Conservation (phyloP, 2,797 vertebrate genomes). For the Salmo trutta region DNA sequence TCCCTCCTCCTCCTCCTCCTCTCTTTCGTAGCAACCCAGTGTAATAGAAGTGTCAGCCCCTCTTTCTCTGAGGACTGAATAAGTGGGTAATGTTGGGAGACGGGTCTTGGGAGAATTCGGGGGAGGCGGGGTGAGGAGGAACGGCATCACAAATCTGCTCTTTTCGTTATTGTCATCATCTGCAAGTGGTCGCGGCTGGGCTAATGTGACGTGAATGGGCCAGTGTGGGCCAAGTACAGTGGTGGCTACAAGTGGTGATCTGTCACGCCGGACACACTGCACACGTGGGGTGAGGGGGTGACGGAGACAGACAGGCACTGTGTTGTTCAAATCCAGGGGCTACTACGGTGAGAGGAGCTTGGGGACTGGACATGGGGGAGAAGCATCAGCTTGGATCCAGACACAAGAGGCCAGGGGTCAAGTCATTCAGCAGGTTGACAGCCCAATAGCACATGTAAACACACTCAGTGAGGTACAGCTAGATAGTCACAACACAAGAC, state of each 20-base stretch:
- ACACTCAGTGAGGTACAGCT: no score
- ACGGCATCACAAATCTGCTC: conserved; percentile 8
- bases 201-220: conserved; percentile 7
- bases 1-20: not conserved
- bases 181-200: not conserved
- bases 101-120: not conserved
- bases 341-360: not conserved
- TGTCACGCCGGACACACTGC: not conserved
- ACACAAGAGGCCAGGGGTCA: no score
- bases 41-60: conserved; percentile 20
- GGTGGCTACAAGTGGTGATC: conserved; percentile 2
- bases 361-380: not conserved
- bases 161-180: conserved; percentile 4
- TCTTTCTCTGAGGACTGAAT: conserved; percentile 22
- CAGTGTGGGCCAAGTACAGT: conserved; percentile 5
- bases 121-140: not conserved
- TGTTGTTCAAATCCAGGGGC: not conserved
- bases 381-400: no score
- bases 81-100: conserved; percentile 21
- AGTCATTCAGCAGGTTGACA: no score
- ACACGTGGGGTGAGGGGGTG: not conserved
- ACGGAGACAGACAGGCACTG: not conserved
- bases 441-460: no score
- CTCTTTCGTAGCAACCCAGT: not conserved
- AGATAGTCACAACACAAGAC: no score